A percentile compares a stretch with the other conserved stretches of the same genome.
These are phyloP conservation scores for Scomberomorus guttatus DNA, from an alignment of 2,797 vertebrate genomes.

Conservation along the genomic window DNA sequence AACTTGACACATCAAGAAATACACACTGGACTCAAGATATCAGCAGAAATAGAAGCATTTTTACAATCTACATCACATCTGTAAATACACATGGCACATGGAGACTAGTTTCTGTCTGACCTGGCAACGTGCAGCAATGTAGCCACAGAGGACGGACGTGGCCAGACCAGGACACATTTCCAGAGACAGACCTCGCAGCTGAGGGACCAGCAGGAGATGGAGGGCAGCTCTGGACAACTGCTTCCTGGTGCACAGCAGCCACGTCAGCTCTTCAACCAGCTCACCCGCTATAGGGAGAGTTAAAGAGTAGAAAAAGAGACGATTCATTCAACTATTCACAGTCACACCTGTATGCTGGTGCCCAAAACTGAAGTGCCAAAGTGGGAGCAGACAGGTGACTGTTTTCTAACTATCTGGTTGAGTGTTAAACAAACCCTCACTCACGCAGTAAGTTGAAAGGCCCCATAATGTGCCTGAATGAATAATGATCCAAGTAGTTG, in stretches of 20 bases:
- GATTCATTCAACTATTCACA: too few relatives aligned
- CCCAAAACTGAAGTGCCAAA: not conserved
- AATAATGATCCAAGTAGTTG: slow-evolving; percentile 88
- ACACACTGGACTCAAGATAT: not conserved
- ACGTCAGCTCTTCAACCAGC: slow-evolving; percentile 86
- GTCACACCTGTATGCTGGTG: not conserved
- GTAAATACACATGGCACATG: not conserved
- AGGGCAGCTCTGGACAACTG: slow-evolving; percentile 85
- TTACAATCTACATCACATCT: not conserved
- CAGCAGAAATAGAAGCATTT: not conserved
- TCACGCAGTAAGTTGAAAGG: slow-evolving; percentile 90
- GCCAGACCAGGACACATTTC: slow-evolving; percentile 78
- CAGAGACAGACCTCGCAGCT: slow-evolving; percentile 86
- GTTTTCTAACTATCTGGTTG: not conserved
- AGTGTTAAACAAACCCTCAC: slow-evolving; percentile 36
- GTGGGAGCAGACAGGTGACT: not conserved
- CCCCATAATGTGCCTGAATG: slow-evolving; percentile 89
- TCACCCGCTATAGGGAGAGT: slow-evolving; percentile 68
- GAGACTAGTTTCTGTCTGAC: slow-evolving; percentile 65
- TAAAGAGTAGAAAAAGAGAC: not conserved
- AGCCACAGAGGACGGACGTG: slow-evolving; percentile 81
- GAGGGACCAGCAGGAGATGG: slow-evolving; percentile 89
- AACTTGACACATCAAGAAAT: not conserved
- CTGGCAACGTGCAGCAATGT: slow-evolving; percentile 88
- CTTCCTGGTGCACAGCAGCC: slow-evolving; percentile 79